Base-by-base conservation (phyloP, 2,113 vertebrate species). In the Chamaetylas fuelleborni region DNA sequence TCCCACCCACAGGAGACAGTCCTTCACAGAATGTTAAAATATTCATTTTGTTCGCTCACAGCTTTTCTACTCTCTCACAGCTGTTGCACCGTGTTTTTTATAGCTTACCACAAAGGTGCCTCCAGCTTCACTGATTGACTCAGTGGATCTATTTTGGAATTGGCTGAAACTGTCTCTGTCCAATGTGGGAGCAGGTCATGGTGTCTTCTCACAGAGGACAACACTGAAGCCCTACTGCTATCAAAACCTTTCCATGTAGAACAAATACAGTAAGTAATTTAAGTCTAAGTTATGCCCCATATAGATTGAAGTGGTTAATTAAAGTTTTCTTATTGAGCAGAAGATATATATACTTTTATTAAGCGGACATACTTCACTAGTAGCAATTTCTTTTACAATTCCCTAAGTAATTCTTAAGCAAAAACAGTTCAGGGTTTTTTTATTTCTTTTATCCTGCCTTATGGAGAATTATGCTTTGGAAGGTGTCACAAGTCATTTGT, bases 31-130 rank as follows among this genome's bases (percentile, higher is more conserved):
- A 23, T 47, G 3, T 29, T 51, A 23, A 33, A 56, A 9, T 20
- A 23, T 19, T 5, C 0, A 3, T 24, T 19, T 57, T 25, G 12
- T 11, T 80, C 29, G 60, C 9, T 65, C 4, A 13, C 16, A 11
- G 25, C 23, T 54, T 73, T 60, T 71, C 16, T 62, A 4, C 19
- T 51, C 11, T 73, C 26, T 15, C 33, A 40, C 12, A 62, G 20
- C 15, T 57, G 6, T 23, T 61, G 20, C 2, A 15, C 24, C 3
- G 1, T 15, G 2, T 33, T 24, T 69, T 81, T 23, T 40, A 28
- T 24, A 57, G 5, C 14, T 28, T 71, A 24, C 26, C 31, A 16
- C 31, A 58, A 64, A 85, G 29, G 24, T 62, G 29, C 17, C 4
- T 3, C 3, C 28, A 43, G 34, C 20, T 5, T 71, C 3, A 2